A percentile compares a stretch with the other conserved stretches of the same genome.
These are phyloP conservation scores for Phrynocephalus vlangalii DNA, from an alignment of 2,797 vertebrate genomes.

Conservation along the genomic window DNA sequence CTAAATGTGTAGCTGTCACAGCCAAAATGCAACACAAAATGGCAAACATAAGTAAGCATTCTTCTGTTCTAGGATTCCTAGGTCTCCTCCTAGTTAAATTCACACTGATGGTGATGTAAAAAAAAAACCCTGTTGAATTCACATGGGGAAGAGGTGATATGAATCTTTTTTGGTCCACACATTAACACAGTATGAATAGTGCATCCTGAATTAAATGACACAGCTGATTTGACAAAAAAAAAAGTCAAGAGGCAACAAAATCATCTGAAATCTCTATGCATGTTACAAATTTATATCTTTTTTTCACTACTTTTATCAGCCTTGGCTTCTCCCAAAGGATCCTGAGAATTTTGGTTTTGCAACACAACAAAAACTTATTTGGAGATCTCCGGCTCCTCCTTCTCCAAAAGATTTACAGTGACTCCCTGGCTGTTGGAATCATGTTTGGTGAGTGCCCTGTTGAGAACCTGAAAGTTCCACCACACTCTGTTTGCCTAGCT, in stretches of 20 bases:
- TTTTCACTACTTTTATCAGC: not conserved
- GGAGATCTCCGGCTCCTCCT: not conserved
- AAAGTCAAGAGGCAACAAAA: not conserved
- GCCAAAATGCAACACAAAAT: not conserved
- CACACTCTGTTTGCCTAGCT: not conserved
- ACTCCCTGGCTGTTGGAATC: not conserved
- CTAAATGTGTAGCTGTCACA: not conserved
- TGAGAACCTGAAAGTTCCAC: not conserved
- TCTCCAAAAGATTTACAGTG: not conserved
- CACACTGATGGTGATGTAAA: not conserved
- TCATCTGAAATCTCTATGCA: not conserved
- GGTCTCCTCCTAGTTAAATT: not conserved
- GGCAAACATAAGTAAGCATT: not conserved
- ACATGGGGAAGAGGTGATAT: not conserved
- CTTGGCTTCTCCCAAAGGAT: not conserved
- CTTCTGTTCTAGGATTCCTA: not conserved
- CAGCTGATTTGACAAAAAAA: not conserved
- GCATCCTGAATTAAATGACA: not conserved
- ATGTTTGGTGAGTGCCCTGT: not conserved
- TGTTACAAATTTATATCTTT: not conserved
- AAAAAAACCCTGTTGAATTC: not conserved
- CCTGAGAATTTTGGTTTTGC: slow-evolving; percentile 4
- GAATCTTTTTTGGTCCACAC: slow-evolving; percentile 19
- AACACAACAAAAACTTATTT: not conserved
- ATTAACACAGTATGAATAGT: not conserved